Percentiles rank a stretch among this genome's conserved stretches.
Evolutionary conservation across 2,113 vertebrate species (phyloP).

Genomic region (Tetrao urogallus): DNA sequence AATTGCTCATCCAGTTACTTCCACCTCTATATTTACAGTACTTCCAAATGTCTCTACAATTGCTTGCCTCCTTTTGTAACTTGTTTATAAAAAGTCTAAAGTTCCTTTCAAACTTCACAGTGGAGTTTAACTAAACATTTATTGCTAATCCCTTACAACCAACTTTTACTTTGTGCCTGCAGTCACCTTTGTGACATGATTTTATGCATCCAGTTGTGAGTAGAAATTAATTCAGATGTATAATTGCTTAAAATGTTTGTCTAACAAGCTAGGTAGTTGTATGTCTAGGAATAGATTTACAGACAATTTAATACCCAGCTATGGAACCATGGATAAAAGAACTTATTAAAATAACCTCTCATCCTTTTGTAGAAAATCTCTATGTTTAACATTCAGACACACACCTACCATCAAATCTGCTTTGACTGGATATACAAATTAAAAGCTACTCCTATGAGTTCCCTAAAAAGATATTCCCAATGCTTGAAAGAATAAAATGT

Average conservation of each 20-base stretch:
- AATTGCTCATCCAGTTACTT: not conserved
- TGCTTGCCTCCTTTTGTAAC: not conserved
- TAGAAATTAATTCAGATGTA: not conserved
- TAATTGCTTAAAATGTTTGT: not conserved
- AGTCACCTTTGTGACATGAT: not conserved
- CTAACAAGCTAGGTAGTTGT: not conserved
- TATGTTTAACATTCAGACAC: not conserved
- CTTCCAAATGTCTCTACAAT: not conserved
- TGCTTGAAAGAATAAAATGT: not conserved
- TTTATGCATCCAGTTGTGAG: not conserved
- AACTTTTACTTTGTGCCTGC: not conserved
- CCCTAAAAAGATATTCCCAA: not conserved
- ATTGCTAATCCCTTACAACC: not conserved
- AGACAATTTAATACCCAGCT: not conserved
- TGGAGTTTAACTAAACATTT: not conserved
- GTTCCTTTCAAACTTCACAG: not conserved
- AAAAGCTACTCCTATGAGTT: not conserved
- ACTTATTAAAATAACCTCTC: not conserved
- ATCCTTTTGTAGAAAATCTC: not conserved
- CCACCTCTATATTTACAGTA: not conserved
- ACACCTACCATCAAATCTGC: not conserved
- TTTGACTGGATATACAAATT: not conserved
- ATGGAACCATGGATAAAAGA: not conserved
- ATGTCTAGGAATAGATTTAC: not conserved
- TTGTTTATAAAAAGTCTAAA: not conserved